Percentiles rank a stretch among this genome's conserved stretches.
Evolutionary conservation across 2,113 vertebrate species (phyloP).

Genomic region (Heterotilapia buettikoferi): DNA sequence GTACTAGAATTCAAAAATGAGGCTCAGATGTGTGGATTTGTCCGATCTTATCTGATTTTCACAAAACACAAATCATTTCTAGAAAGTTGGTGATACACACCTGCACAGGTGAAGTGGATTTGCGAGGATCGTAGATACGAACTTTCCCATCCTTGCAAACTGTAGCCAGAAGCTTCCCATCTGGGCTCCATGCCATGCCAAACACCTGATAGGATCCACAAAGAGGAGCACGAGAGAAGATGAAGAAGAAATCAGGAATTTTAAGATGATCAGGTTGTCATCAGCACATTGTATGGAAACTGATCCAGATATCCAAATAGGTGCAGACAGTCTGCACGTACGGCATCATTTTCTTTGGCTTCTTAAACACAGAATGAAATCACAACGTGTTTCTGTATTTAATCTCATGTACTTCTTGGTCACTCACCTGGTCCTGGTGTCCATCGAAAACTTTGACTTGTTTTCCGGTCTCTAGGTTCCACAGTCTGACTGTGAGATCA

Average conservation of each 20-base stretch:
- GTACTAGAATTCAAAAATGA: background rate
- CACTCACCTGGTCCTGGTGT: conserved; percentile 86
- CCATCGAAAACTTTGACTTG: conserved; percentile 79
- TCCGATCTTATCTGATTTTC: background rate
- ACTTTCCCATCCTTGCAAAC: conserved; percentile 86
- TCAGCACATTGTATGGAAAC: background rate
- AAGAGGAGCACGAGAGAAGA: background rate
- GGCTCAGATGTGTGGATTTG: background rate
- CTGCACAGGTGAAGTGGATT: conserved; percentile 74
- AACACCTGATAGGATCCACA: conserved; percentile 78
- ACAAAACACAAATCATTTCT: background rate
- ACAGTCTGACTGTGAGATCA: conserved; percentile 84
- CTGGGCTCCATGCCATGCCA: conserved; percentile 86
- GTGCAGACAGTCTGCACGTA: background rate
- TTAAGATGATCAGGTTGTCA: background rate
- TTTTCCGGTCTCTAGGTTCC: conserved; percentile 71
- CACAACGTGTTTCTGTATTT: background rate
- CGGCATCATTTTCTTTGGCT: background rate
- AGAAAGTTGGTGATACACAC: conserved; percentile 48
- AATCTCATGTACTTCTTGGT: background rate
- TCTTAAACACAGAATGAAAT: background rate
- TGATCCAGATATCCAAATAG: background rate
- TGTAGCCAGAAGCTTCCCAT: conserved; percentile 84
- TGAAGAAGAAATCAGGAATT: background rate
- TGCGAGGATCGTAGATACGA: conserved; percentile 84